Evolutionary conservation across 2,113 vertebrate species (phyloP).

Genomic region (Catharus fuscescens): DNA sequence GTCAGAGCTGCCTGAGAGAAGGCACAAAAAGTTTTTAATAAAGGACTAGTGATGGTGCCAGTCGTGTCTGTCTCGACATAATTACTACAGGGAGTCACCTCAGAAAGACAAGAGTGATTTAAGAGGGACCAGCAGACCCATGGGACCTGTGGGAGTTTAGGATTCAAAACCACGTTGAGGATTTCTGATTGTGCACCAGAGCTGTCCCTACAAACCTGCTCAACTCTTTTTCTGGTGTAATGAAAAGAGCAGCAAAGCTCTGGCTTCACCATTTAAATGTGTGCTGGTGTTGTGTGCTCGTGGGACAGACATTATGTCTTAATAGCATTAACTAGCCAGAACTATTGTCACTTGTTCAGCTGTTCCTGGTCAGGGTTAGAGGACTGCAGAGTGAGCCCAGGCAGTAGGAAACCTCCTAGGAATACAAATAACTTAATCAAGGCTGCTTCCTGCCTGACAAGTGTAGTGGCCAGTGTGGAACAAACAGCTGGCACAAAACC

Average conservation of each 20-base stretch:
- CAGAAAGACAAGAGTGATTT: fast-evolving
- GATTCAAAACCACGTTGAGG: background rate
- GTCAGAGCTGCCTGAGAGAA: no score
- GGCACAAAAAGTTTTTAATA: no score
- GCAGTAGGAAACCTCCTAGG: background rate
- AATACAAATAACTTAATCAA: slow-evolving; percentile 25
- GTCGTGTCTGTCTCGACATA: no score
- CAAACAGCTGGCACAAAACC: background rate
- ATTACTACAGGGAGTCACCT: background rate
- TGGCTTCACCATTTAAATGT: background rate
- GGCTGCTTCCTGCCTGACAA: background rate
- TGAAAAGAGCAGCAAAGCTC: background rate
- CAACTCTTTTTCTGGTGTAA: background rate
- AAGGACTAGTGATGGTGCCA: no score
- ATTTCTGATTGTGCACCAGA: background rate
- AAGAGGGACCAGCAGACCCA: background rate
- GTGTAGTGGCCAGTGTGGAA: background rate
- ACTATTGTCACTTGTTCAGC: background rate
- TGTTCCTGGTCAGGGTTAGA: background rate
- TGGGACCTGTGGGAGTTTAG: background rate
- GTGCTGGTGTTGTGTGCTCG: background rate
- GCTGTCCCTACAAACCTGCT: background rate
- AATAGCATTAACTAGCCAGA: background rate
- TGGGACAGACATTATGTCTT: background rate
- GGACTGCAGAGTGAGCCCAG: background rate